A percentile compares a stretch with the other conserved stretches of the same genome.
phyloP scores from a whole-genome alignment of 2,888 invertebrate species.

The Pteria penguin region DNA sequence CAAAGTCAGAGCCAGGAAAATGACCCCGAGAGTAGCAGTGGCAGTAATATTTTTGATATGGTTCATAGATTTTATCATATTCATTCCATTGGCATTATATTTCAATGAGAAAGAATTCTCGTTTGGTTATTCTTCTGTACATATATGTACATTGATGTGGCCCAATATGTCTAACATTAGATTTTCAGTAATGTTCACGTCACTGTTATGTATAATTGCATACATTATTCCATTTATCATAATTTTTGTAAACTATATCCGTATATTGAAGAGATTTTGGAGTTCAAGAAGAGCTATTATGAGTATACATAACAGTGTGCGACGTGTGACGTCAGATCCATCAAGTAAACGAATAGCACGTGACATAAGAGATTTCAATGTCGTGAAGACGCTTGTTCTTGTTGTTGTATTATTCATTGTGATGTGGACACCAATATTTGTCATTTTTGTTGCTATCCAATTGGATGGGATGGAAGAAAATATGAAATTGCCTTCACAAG shows the following conservation, averaged over 20 bases:
- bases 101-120: constrained; percentile 57
- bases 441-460: constrained; percentile 59
- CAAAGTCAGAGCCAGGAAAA: constrained; percentile 37
- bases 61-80: constrained; percentile 46
- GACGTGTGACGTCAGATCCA: not conserved
- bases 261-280: constrained; percentile 59
- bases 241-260: constrained; percentile 57
- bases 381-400: constrained; percentile 62
- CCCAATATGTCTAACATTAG: constrained; percentile 46
- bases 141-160: constrained; percentile 68
- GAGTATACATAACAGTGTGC: not conserved
- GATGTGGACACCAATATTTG: constrained; percentile 67
- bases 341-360: constrained; percentile 22
- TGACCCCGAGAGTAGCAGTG: constrained; percentile 48
- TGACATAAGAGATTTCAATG: constrained; percentile 49
- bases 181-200: constrained; percentile 50
- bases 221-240: constrained; percentile 58
- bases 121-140: constrained; percentile 38
- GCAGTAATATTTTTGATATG: constrained; percentile 55
- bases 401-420: constrained; percentile 62
- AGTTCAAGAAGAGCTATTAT: constrained; percentile 44
- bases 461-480: constrained; percentile 50
- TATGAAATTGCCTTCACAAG: constrained; percentile 56
- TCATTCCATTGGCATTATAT: constrained; percentile 60
- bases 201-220: constrained; percentile 40